These are phyloP conservation scores for Xestia xanthographa DNA, from an alignment of 2,888 invertebrate genomes.

Conservation along the genomic window DNA sequence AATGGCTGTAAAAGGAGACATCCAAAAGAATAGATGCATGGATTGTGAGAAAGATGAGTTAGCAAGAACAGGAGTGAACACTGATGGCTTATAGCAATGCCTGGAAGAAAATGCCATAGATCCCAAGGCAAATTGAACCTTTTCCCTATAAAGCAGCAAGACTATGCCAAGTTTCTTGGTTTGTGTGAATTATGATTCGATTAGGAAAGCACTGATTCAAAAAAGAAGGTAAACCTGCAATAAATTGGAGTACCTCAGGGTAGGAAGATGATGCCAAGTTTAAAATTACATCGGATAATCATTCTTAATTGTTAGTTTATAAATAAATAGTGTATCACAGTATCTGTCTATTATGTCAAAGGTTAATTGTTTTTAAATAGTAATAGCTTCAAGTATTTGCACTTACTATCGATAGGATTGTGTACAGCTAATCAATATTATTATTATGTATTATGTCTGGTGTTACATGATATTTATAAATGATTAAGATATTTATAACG, in stretches of 20 bases:
- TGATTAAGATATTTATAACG: slow-evolving; percentile 20
- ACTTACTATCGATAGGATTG: slow-evolving; percentile 6
- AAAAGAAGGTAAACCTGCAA: not conserved
- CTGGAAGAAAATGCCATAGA: not conserved
- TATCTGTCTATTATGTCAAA: slow-evolving; percentile 40
- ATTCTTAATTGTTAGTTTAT: not conserved
- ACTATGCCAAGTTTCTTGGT: not conserved
- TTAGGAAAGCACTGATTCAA: not conserved
- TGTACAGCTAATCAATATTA: slow-evolving; percentile 21
- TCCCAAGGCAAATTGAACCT: not conserved
- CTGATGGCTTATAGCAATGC: too few species aligned
- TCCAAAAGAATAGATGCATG: not conserved
- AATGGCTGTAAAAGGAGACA: slow-evolving; percentile 3
- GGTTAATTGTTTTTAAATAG: slow-evolving; percentile 49
- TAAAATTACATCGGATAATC: not conserved
- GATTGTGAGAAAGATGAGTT: not conserved
- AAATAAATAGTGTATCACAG: not conserved
- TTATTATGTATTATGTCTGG: slow-evolving; percentile 40
- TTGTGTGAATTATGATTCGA: not conserved
- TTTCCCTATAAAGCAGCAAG: not conserved
- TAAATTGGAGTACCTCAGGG: slow-evolving; percentile 3
- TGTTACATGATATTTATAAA: slow-evolving; percentile 32
- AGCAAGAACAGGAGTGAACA: not conserved
- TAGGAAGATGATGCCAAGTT: not conserved
- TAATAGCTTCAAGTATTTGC: slow-evolving; percentile 29